Evolutionary conservation across 2,113 vertebrate genomes (phyloP).

Genomic region (Todiramphus chloris): DNA sequence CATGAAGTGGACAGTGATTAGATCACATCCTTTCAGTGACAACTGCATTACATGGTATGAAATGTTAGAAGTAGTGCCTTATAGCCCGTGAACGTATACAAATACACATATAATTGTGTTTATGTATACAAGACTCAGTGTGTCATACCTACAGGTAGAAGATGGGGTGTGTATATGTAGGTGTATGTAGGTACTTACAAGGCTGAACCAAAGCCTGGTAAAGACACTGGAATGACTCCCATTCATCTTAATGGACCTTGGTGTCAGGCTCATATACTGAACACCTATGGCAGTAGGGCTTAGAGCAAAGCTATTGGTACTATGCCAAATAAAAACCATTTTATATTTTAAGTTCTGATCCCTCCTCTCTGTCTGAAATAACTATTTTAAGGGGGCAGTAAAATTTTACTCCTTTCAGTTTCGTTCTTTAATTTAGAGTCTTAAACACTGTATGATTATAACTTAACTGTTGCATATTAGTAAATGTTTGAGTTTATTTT

Average conservation of each 20-base stretch:
- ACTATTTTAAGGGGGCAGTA: not conserved
- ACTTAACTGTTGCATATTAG: not conserved
- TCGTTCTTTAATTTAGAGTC: not conserved
- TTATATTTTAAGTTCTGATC: not conserved
- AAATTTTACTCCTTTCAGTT: not conserved
- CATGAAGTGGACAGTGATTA: not conserved
- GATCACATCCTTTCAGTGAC: not conserved
- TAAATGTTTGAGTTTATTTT: not conserved
- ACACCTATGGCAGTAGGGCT: not conserved
- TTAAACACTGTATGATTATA: not conserved
- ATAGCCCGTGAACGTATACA: not conserved
- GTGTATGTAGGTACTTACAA: not conserved
- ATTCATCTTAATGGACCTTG: not conserved
- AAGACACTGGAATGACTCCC: not conserved
- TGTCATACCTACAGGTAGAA: not conserved
- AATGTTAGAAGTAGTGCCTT: not conserved
- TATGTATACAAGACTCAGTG: not conserved
- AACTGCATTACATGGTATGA: not conserved
- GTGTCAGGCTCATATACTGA: fast-evolving
- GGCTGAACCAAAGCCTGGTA: not conserved
- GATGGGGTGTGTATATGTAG: fast-evolving
- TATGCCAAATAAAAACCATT: not conserved
- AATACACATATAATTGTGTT: not conserved
- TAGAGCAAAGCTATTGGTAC: not conserved
- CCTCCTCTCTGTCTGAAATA: not conserved